Percentiles rank a stretch among this genome's conserved stretches.
These are phyloP conservation scores for Furcifer pardalis DNA, from an alignment of 2,797 vertebrate species.

Conservation along the genomic window DNA sequence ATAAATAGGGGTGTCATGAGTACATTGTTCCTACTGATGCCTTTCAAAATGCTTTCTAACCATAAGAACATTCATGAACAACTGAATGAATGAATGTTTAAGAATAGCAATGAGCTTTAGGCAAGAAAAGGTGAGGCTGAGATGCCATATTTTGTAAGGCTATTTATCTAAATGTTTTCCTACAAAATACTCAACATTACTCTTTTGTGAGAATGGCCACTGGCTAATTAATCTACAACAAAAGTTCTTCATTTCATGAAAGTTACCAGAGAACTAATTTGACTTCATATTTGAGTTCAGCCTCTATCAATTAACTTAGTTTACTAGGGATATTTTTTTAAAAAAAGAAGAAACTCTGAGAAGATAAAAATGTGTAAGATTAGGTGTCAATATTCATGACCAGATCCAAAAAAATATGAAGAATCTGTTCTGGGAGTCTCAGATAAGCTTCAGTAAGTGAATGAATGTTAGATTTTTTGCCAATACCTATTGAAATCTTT, in stretches of 20 bases:
- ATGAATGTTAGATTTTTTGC: slow-evolving; percentile 22
- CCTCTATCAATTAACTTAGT: neutral
- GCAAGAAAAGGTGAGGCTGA: neutral
- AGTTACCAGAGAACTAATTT: neutral
- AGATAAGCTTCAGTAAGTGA: slow-evolving; percentile 17
- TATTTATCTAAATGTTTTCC: neutral
- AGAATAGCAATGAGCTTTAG: neutral
- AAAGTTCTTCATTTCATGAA: neutral
- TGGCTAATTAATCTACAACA: neutral
- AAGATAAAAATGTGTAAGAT: neutral
- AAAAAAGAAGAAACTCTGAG: neutral
- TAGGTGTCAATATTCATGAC: slow-evolving; percentile 9
- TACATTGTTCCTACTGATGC: neutral
- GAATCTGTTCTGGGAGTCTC: slow-evolving; percentile 17
- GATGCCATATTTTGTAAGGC: neutral
- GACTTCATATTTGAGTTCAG: slow-evolving; percentile 2
- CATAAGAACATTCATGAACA: neutral
- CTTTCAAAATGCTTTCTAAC: neutral
- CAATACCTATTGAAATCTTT: slow-evolving; percentile 5
- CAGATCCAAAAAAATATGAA: slow-evolving; percentile 7
- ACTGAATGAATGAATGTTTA: neutral
- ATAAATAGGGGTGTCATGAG: neutral
- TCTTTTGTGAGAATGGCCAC: neutral
- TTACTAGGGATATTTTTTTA: rapidly evolving
- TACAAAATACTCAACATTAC: neutral